Conservation (phyloP, 92 coral and sea anemone genomes). For the Phymanthus crucifer region DNA sequence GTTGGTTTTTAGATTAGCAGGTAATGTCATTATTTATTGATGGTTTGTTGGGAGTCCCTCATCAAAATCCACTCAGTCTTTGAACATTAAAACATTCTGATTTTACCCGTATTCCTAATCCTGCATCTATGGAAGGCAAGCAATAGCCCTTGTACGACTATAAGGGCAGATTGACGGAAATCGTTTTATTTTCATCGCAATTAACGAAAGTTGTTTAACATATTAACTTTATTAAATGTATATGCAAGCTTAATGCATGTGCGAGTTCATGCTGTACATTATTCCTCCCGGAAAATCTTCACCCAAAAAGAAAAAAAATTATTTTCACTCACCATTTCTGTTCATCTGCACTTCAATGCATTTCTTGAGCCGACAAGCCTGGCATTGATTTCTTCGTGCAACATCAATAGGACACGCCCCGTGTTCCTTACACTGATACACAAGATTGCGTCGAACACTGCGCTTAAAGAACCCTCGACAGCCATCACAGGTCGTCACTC, state of each 20-base stretch:
- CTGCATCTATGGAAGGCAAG: neutral
- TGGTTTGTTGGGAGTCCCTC: conserved; percentile 20
- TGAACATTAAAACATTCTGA: conserved; percentile 21
- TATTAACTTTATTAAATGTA: neutral
- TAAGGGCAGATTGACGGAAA: neutral
- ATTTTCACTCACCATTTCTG: conserved; percentile 77
- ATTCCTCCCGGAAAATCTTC: neutral
- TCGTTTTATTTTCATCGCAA: neutral
- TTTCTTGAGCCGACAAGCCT: conserved; percentile 83
- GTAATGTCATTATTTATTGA: conserved; percentile 21
- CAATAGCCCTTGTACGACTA: neutral
- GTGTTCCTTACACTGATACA: conserved; percentile 89
- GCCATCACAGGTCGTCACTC: conserved; percentile 93
- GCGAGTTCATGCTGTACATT: neutral
- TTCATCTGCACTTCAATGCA: conserved; percentile 96
- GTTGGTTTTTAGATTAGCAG: conserved; percentile 31
- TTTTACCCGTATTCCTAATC: neutral
- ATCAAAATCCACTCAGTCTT: conserved; percentile 24
- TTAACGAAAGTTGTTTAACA: neutral
- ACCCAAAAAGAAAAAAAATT: neutral
- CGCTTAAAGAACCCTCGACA: conserved; percentile 98
- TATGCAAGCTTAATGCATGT: neutral
- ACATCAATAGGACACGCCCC: conserved; percentile 94
- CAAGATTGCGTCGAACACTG: conserved; percentile 81
- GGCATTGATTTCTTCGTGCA: conserved; percentile 95